phyloP scores from a whole-genome alignment of 2,113 vertebrate genomes.

The Aptenodytes forsteri region DNA sequence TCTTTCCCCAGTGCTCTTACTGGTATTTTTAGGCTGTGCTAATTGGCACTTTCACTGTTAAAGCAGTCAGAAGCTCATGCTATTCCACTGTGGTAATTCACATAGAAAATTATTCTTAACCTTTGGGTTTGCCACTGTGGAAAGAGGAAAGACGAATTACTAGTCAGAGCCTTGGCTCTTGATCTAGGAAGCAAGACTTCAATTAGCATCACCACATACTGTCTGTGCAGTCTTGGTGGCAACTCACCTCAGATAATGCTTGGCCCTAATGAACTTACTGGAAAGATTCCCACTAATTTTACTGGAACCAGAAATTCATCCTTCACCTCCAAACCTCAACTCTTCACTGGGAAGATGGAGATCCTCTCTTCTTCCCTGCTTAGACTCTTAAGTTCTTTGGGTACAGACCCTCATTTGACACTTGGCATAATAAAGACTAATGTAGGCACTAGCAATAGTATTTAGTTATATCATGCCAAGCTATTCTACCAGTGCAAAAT shows the following conservation, averaged over 20 bases:
- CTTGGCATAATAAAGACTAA: neutral
- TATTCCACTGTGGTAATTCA: neutral
- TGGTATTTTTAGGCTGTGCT: neutral
- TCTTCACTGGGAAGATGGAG: neutral
- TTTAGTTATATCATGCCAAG: neutral
- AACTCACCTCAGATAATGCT: neutral
- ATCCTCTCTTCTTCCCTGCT: neutral
- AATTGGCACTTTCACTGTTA: neutral
- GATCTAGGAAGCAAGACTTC: neutral
- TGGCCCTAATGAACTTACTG: neutral
- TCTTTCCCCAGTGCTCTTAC: neutral
- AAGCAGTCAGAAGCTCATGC: rapidly evolving
- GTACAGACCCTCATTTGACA: neutral
- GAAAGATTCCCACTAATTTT: neutral
- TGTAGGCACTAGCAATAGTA: neutral
- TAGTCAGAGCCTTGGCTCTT: neutral
- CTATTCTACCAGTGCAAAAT: neutral
- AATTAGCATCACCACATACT: neutral
- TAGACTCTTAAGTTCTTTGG: neutral
- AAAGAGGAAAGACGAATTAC: neutral
- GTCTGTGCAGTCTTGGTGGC: neutral
- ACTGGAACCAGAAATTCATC: neutral
- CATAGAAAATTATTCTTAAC: neutral
- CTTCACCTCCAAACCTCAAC: neutral
- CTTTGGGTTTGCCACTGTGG: no score